Evolutionary conservation across 2,888 invertebrate species (phyloP), one percentile per base, ranked within the genome.

Genomic region (Nezara viridula): DNA sequence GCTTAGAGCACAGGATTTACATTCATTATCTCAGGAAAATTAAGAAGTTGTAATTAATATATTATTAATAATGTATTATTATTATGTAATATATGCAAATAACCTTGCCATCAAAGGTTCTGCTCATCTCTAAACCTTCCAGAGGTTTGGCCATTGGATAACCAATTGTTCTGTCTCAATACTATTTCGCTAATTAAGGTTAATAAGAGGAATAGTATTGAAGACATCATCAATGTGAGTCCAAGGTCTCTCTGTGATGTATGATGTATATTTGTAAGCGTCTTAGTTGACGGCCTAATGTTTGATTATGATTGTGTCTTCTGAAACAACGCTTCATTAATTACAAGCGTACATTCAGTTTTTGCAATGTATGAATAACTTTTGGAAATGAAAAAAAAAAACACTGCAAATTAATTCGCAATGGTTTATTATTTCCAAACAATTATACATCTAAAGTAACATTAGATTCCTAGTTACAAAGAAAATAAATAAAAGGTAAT

Each of bases 161-260:
- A 73, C 66, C 19, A 73, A 7, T 73, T 32, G 32, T 73, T 37
- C 16, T 32, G 19, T 1, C 19, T 37, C 66, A 73, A 73, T 32
- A 37, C 24, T 32, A 37, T 73, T 73, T 32, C 37, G 7, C 32
- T 73, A 37, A 73, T 73, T 73, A 73, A 73, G 66, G 66, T 73
- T 73, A 73, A 21, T 73, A 37, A 73, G 19, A 37, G 32, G 66
- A 60, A 73, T 73, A 37, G 66, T 37, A 73, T 73, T 73, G 66
- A 19, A 6, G 37, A 19, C 66, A 73, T 19, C 14, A 19, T 37
- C 66, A 73, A 73, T 32, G 19, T 37, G 32, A 27, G 5, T 60
- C 27, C 14, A 60, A 60, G 60, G 60, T 73, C 21, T 37, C 19
- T 73, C 37, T 73, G 66, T 73, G 19, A 73, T 73, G 1, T 37